These are phyloP conservation scores for Cotesia chilonis DNA, from an alignment of 1,140 invertebrate genomes.

Conservation along the genomic window DNA sequence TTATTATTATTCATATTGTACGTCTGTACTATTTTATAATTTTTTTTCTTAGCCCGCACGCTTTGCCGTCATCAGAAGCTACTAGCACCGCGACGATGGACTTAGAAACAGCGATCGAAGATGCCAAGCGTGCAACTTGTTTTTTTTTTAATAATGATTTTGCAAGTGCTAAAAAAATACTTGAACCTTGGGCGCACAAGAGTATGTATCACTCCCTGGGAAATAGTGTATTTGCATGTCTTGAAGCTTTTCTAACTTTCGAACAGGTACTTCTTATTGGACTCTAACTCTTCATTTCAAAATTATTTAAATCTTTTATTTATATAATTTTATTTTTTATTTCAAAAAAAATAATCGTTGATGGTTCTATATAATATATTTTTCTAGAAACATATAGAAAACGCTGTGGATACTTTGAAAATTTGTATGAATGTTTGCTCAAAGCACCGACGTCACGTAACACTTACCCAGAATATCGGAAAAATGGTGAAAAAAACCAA, in stretches of 20 bases:
- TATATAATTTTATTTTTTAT: conserved; percentile 20
- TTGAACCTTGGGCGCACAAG: conserved; percentile 79
- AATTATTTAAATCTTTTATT: conserved; percentile 19
- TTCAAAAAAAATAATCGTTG: too few relatives aligned
- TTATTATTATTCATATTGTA: neutral
- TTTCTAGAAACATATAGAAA: conserved; percentile 73
- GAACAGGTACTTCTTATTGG: conserved; percentile 72
- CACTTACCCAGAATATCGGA: conserved; percentile 80
- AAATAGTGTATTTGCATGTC: conserved; percentile 85
- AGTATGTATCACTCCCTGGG: conserved; percentile 96
- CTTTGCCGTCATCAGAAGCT: conserved; percentile 48
- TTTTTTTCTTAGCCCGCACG: conserved; percentile 6
- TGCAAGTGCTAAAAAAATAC: conserved; percentile 76
- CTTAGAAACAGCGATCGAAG: conserved; percentile 72
- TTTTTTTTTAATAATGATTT: conserved; percentile 92
- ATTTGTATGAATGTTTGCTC: conserved; percentile 81
- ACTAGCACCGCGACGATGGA: conserved; percentile 62
- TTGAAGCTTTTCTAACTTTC: conserved; percentile 93
- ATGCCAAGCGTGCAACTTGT: conserved; percentile 76
- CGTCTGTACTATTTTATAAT: neutral
- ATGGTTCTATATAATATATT: too few relatives aligned
- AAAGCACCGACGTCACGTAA: conserved; percentile 74
- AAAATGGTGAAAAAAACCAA: conserved; percentile 83
- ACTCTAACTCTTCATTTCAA: too few relatives aligned
- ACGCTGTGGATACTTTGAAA: conserved; percentile 78